These are phyloP conservation scores for Macrophya annulata DNA, from an alignment of 2,888 invertebrate genomes.

Conservation along the genomic window DNA sequence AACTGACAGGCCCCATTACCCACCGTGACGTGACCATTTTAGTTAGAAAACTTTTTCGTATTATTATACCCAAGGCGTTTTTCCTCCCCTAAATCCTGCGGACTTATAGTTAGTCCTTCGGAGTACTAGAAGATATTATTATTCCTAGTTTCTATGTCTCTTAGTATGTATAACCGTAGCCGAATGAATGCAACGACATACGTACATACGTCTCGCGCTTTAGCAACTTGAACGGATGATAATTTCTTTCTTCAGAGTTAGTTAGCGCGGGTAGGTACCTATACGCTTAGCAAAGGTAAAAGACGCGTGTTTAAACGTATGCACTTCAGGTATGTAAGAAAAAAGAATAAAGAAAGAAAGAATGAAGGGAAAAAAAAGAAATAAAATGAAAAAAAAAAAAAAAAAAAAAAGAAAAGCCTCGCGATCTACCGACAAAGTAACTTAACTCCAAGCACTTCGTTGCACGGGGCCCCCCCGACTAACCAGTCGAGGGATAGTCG, in stretches of 20 bases:
- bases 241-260: slow-evolving; percentile 10
- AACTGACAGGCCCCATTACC: slow-evolving; percentile 53
- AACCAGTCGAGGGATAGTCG: slow-evolving; percentile 42
- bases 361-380: not conserved
- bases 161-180: not conserved
- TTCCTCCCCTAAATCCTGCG: not conserved
- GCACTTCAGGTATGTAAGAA: not conserved
- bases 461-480: slow-evolving; percentile 4
- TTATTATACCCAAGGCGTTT: not conserved
- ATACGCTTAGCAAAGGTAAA: slow-evolving; percentile 2
- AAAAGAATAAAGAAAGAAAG: too few relatives aligned
- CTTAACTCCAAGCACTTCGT: slow-evolving; percentile 17
- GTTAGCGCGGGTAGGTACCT: not conserved
- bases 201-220: slow-evolving; percentile 10
- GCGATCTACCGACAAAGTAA: slow-evolving; percentile 35
- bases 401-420: slow-evolving; percentile 1
- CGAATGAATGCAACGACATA: too few relatives aligned
- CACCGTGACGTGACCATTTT: slow-evolving; percentile 43
- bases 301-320: slow-evolving; percentile 2
- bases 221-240: not conserved
- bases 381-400: too few relatives aligned
- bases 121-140: not conserved
- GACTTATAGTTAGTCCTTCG: not conserved
- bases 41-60: not conserved
- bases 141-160: not conserved